These are phyloP conservation scores for Phymanthus crucifer DNA, from an alignment of 92 coral and sea anemone genomes.

Conservation along the genomic window DNA sequence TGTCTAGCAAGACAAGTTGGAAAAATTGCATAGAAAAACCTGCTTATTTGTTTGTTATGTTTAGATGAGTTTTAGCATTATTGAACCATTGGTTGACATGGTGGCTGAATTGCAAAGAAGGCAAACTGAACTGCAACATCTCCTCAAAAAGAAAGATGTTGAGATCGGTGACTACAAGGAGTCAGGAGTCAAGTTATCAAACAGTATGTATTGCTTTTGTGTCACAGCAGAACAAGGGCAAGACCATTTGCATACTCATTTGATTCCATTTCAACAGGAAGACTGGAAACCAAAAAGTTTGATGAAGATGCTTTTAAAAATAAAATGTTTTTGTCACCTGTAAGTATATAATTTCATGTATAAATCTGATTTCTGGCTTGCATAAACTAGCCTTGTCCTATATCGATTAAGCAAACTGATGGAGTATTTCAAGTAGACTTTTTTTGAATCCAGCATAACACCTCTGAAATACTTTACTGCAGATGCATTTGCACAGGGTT, in stretches of 20 bases:
- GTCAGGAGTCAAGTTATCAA: conserved; percentile 78
- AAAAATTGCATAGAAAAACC: no score
- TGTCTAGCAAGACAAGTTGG: no score
- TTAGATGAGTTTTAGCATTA: conserved; percentile 65
- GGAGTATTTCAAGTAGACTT: no score
- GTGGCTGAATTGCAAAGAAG: conserved; percentile 80
- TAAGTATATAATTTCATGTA: conserved; percentile 11
- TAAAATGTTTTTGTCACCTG: conserved; percentile 78
- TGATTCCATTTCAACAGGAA: conserved; percentile 46
- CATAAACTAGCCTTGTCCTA: no score
- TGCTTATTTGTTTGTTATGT: background rate
- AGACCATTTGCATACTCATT: background rate
- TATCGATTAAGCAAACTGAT: no score
- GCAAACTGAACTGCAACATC: conserved; percentile 65
- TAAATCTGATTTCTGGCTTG: background rate
- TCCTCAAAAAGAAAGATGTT: conserved; percentile 78
- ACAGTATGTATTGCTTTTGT: conserved; percentile 52
- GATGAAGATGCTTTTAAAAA: conserved; percentile 65
- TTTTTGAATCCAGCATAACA: no score
- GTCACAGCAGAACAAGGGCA: background rate
- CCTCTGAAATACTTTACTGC: no score
- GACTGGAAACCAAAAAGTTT: conserved; percentile 71
- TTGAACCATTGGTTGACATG: conserved; percentile 85
- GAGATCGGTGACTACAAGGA: conserved; percentile 85
- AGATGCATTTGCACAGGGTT: no score